Percentiles rank a stretch among this genome's conserved stretches.
These are phyloP conservation scores for Hozukius guyotensis DNA, from an alignment of 2,797 vertebrate genomes.

Conservation along the genomic window DNA sequence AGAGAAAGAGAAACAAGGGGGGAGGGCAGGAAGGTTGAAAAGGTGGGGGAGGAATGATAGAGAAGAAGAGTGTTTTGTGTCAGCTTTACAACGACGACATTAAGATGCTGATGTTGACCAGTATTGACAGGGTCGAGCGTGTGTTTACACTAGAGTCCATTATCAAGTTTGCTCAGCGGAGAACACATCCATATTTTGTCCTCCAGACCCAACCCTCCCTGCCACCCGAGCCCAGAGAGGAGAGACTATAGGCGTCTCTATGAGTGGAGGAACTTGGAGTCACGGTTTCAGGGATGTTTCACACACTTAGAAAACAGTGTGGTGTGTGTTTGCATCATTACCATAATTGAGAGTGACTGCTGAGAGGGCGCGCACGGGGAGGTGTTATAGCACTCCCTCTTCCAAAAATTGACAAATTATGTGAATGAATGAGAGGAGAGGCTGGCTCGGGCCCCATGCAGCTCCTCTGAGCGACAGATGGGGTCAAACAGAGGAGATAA, in stretches of 20 bases:
- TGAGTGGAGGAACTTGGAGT: slow-evolving; percentile 3
- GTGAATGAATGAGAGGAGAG: slow-evolving; percentile 65
- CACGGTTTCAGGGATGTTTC: slow-evolving; percentile 44
- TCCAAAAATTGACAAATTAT: slow-evolving; percentile 59
- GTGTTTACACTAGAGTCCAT: slow-evolving; percentile 74
- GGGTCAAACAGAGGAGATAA: slow-evolving; percentile 67
- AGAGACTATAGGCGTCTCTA: neutral
- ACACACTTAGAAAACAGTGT: slow-evolving; percentile 50
- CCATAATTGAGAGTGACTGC: slow-evolving; percentile 72
- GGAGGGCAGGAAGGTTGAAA: slow-evolving; percentile 20
- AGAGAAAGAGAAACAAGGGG: slow-evolving; percentile 1
- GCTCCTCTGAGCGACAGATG: slow-evolving; percentile 29
- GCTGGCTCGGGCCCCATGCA: slow-evolving; percentile 34
- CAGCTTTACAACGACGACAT: slow-evolving; percentile 42
- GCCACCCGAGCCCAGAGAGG: neutral
- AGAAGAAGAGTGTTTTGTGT: slow-evolving; percentile 59
- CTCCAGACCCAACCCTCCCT: neutral
- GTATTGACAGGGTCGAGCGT: slow-evolving; percentile 50
- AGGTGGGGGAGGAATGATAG: slow-evolving; percentile 36
- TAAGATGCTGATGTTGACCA: slow-evolving; percentile 62
- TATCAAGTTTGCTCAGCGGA: slow-evolving; percentile 53
- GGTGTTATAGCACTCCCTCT: slow-evolving; percentile 33
- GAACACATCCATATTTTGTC: slow-evolving; percentile 44
- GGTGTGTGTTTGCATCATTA: slow-evolving; percentile 71
- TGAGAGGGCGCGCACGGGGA: slow-evolving; percentile 27